phyloP scores from a whole-genome alignment of 2,797 vertebrate genomes.

The Micromesistius poutassou region DNA sequence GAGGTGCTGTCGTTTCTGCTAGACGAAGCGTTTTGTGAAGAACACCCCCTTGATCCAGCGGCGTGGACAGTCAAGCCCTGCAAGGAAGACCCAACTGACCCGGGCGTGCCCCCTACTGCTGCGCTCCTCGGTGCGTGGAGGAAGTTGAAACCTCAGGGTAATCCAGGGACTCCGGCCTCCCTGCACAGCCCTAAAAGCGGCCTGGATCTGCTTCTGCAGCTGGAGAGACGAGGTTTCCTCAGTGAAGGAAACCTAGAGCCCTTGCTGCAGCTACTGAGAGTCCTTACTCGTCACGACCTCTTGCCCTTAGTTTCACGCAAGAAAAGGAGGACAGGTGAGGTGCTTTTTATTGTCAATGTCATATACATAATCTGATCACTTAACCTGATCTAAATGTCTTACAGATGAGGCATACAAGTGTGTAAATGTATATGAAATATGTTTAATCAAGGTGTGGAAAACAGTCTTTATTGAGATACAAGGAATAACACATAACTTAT shows the following conservation, averaged over 20 bases:
- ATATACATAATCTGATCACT: not conserved
- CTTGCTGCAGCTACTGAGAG: constrained; percentile 80
- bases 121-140: constrained; percentile 72
- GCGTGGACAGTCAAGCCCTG: constrained; percentile 68
- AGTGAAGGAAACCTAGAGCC: constrained; percentile 81
- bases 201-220: constrained; percentile 79
- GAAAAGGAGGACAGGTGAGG: constrained; percentile 81
- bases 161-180: constrained; percentile 35
- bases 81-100: constrained; percentile 44
- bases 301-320: constrained; percentile 82
- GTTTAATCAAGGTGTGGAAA: not conserved
- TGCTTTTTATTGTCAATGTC: not conserved
- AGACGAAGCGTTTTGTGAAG: constrained; percentile 73
- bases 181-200: constrained; percentile 74
- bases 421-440: not conserved
- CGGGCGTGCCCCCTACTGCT: constrained; percentile 49
- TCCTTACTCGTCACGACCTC: constrained; percentile 87
- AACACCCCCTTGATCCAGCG: constrained; percentile 75
- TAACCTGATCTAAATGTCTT: not conserved
- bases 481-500: not conserved
- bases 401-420: not conserved
- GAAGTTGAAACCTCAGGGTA: constrained; percentile 42
- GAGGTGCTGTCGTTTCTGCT: constrained; percentile 85
- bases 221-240: constrained; percentile 81
- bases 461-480: not conserved